A percentile compares a stretch with the other conserved stretches of the same genome.
phyloP scores from a whole-genome alignment of 2,888 invertebrate genomes.

The Rhodophaea formosa region DNA sequence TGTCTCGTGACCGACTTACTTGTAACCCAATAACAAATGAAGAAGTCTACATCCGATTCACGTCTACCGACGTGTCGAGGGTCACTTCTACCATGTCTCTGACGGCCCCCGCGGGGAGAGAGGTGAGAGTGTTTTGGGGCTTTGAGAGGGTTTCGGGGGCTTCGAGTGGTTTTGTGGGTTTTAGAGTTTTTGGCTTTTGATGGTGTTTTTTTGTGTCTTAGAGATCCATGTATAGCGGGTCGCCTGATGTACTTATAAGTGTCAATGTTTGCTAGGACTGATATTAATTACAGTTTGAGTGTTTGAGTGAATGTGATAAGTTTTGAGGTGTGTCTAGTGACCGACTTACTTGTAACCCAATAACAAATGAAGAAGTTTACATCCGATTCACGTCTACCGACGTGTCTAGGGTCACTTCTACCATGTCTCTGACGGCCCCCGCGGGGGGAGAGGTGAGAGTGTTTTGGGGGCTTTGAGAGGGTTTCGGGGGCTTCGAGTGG shows the following conservation, averaged over 20 bases:
- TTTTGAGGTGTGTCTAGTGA: too few relatives aligned
- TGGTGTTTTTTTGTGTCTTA: not conserved
- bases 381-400: conserved; percentile 34
- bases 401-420: conserved; percentile 48
- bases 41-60: conserved; percentile 56
- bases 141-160: not conserved
- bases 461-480: conserved; percentile 7
- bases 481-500: not conserved
- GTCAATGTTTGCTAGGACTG: not conserved
- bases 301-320: too few relatives aligned
- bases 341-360: conserved; percentile 32
- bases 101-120: conserved; percentile 28
- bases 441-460: conserved; percentile 33
- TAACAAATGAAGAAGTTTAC: conserved; percentile 72
- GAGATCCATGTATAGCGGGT: not conserved
- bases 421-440: conserved; percentile 31
- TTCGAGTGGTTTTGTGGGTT: not conserved
- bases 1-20: too few relatives aligned
- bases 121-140: conserved; percentile 30
- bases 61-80: conserved; percentile 44
- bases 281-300: too few relatives aligned
- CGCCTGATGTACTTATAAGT: not conserved
- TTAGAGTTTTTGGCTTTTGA: not conserved
- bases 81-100: conserved; percentile 40
- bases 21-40: conserved; percentile 63